Evolutionary conservation across 1,140 invertebrate species (phyloP).

Genomic region (Myzus persicae): DNA sequence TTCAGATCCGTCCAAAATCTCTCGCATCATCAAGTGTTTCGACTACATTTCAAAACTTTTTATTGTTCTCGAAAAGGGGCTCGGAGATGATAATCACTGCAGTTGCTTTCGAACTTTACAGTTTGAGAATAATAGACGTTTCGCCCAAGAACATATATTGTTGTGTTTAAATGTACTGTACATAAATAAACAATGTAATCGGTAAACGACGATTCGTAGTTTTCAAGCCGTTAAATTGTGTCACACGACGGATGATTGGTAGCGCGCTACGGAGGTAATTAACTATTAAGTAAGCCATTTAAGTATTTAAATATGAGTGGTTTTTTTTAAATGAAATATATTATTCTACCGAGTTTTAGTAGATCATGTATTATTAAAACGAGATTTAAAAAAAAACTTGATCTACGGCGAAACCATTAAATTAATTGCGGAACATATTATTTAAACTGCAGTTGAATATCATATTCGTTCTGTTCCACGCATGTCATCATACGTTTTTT

Average conservation of each 20-base stretch:
- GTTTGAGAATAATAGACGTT: background rate
- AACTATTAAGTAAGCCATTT: background rate
- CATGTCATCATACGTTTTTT: background rate
- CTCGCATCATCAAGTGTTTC: background rate
- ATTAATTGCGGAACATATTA: background rate
- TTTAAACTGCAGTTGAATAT: background rate
- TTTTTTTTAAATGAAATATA: background rate
- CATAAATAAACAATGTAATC: background rate
- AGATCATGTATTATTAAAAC: background rate
- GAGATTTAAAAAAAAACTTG: background rate
- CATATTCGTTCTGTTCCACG: background rate
- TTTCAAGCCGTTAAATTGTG: background rate
- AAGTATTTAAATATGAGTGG: background rate
- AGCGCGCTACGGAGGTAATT: background rate
- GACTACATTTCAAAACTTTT: background rate
- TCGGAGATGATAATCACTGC: background rate
- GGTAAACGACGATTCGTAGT: background rate
- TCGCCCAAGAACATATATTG: background rate
- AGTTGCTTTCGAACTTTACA: background rate
- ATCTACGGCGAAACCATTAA: background rate
- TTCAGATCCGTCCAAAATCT: background rate
- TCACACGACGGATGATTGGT: background rate
- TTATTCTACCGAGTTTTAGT: background rate
- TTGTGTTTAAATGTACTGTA: background rate
- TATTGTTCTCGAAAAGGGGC: background rate